These are phyloP conservation scores for Taphrorychus bicolor DNA, from an alignment of 2,888 invertebrate species.

Conservation along the genomic window DNA sequence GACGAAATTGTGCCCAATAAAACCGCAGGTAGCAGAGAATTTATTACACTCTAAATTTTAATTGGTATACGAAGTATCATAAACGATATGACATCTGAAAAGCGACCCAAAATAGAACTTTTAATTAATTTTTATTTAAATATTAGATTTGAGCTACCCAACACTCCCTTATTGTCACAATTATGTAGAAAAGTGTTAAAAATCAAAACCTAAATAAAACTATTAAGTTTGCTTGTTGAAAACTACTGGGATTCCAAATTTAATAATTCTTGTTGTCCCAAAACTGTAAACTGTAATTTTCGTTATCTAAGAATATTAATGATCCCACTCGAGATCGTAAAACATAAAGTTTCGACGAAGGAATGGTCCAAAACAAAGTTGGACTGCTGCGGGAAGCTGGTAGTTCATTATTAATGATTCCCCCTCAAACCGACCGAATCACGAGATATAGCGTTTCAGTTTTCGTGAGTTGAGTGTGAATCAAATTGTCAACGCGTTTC, in stretches of 20 bases:
- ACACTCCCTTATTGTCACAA: too few species aligned
- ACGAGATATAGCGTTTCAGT: neutral
- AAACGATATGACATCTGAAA: neutral
- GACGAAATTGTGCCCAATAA: neutral
- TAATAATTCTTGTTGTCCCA: neutral
- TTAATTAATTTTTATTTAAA: too few species aligned
- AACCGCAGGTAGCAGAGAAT: constrained; percentile 8
- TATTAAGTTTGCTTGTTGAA: neutral
- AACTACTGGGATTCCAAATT: neutral
- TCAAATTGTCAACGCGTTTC: neutral
- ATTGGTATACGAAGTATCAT: neutral
- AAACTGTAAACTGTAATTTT: neutral
- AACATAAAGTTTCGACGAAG: constrained; percentile 4
- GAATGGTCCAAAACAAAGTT: constrained; percentile 7
- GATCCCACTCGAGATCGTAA: constrained; percentile 1
- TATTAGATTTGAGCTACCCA: too few species aligned
- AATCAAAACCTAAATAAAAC: neutral
- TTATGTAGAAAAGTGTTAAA: too few species aligned
- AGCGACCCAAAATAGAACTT: too few species aligned
- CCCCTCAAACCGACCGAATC: neutral
- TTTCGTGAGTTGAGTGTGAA: neutral
- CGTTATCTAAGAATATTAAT: constrained; percentile 3
- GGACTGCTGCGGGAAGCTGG: neutral
- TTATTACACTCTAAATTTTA: constrained; percentile 22
- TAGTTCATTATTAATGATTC: constrained; percentile 8